Evolutionary conservation across 2,888 invertebrate genomes (phyloP).

Genomic region (Agrilus mali): DNA sequence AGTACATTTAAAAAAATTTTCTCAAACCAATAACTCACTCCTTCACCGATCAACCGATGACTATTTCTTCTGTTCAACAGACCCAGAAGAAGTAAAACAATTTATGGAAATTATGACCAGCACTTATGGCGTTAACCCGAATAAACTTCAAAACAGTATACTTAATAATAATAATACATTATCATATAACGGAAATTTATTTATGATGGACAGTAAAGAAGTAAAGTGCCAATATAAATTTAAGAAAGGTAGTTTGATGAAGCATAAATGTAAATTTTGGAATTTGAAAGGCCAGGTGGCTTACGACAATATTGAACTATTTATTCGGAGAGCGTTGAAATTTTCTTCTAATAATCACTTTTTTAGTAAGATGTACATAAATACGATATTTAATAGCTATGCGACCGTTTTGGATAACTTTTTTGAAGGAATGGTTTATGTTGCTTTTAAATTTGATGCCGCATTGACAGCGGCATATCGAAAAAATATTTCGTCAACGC

Average conservation of each 20-base stretch:
- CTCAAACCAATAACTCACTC: constrained; percentile 4
- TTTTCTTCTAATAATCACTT: constrained; percentile 2
- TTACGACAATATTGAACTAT: not conserved
- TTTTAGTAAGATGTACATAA: constrained; percentile 6
- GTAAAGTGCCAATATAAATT: constrained; percentile 6
- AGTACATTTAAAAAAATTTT: constrained; percentile 4
- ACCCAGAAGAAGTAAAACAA: constrained; percentile 5
- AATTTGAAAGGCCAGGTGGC: constrained; percentile 3
- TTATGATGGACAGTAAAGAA: constrained; percentile 7
- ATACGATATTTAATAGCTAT: constrained; percentile 7
- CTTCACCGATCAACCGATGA: constrained; percentile 12
- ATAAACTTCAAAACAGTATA: constrained; percentile 8
- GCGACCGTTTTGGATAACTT: constrained; percentile 4
- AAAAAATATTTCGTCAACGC: not conserved
- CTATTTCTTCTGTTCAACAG: constrained; percentile 11
- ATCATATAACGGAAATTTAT: constrained; percentile 7
- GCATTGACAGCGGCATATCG: constrained; percentile 3
- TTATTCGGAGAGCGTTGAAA: constrained; percentile 3
- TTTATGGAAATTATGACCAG: constrained; percentile 7
- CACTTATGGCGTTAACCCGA: constrained; percentile 5
- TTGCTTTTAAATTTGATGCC: constrained; percentile 8
- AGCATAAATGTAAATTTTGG: constrained; percentile 7
- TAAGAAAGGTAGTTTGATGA: constrained; percentile 3
- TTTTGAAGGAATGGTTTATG: constrained; percentile 6
- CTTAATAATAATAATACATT: constrained; percentile 3